Conservation (phyloP, 2,113 vertebrate genomes). For the Trichomycterus rosablanca region DNA sequence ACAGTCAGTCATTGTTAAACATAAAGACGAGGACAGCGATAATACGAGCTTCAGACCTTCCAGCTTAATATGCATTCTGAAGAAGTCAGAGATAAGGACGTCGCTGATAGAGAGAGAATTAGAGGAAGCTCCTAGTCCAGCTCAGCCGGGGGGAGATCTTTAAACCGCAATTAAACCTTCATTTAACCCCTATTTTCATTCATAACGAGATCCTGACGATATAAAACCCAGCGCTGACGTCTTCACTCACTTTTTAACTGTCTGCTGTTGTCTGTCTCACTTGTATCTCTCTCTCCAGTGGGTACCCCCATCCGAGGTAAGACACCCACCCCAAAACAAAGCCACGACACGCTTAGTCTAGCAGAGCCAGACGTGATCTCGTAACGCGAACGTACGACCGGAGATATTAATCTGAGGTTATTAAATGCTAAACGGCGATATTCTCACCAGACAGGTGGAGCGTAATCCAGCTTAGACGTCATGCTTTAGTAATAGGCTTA, state of each 20-base stretch:
- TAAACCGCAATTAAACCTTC: conserved; percentile 33
- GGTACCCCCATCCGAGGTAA: conserved; percentile 99
- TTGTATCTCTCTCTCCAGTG: conserved; percentile 81
- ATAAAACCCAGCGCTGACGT: conserved; percentile 38
- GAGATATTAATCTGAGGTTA: no score
- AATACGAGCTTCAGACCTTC: no score
- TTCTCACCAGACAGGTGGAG: no score
- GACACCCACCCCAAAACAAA: conserved; percentile 53
- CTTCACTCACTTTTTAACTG: conserved; percentile 39
- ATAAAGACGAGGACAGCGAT: no score
- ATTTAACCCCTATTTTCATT: conserved; percentile 33
- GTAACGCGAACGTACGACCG: neutral
- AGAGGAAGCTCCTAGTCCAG: conserved; percentile 36
- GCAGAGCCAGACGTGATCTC: neutral
- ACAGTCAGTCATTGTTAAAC: no score
- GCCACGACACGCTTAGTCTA: conserved; percentile 11
- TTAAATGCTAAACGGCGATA: no score
- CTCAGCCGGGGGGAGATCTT: conserved; percentile 56
- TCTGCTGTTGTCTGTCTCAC: conserved; percentile 68
- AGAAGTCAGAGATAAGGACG: no score
- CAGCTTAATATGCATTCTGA: no score
- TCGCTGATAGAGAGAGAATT: neutral
- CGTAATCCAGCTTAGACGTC: no score
- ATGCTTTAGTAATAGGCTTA: no score
- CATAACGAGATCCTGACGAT: no score